Evolutionary conservation across 2,113 vertebrate genomes (phyloP), one percentile per base, ranked within the genome.

Genomic region (Grammomys dolichurus): DNA sequence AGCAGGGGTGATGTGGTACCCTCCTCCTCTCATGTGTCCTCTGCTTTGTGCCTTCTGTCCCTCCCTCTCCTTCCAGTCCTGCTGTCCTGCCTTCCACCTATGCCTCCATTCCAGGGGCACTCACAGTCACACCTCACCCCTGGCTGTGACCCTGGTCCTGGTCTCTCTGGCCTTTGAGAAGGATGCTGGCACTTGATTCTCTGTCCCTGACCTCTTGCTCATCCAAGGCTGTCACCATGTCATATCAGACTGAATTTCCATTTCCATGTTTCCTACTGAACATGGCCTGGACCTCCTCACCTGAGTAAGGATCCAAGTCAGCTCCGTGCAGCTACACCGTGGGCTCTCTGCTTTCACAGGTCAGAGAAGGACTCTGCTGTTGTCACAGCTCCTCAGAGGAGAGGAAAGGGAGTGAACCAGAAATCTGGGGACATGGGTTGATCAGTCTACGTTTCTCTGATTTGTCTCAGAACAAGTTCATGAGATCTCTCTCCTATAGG

Each of bases 381-480:
- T 54, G 69, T 54, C 11, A 5, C 40, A 51, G 11, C 43, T 69
- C 20, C 54, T 75, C 28, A 69, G 54, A 56, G 24, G 46, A 26
- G 54, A 48, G 65, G 72, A 31, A 33, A 46, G 67, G 36, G 26
- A 22, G 7, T 11, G 19, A 78, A 48, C 8, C 73, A 56, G 46
- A 36, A 36, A 40, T 24, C 48, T 51, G 48, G 14, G 51, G 60
- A 16, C 33, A 81, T 16, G 3, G 2, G 2, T 24, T 20, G 28
- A 22, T 11, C 3, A 0, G 0, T 67, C 48, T 10, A 8, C 5
- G 5, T 2, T 91, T 60, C 54, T 24, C 13, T 69, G 56, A 63
- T 2, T 33, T 43, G 51, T 33, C 46, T 43, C n/a, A 65, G 48
- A 51, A 51, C 48, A 82, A 26, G 60, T n/a, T 76, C 75, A 48